Conservation (phyloP, 2,113 vertebrate genomes). For the Collichthys lucidus region DNA sequence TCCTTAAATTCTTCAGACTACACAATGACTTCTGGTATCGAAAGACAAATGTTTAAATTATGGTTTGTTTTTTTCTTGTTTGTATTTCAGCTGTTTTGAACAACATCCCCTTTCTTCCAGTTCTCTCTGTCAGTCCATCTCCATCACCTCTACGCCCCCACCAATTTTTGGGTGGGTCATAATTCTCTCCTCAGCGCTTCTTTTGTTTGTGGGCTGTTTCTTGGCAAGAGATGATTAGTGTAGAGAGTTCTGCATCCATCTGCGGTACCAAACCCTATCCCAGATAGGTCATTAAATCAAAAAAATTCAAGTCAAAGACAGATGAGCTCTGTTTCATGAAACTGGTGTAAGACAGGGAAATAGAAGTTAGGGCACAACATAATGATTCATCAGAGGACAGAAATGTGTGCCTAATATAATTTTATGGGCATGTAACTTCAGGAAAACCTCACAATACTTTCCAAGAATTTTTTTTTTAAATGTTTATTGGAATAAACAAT, state of each 20-base stretch:
- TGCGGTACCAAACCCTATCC: constrained; percentile 1
- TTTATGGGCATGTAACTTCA: background rate
- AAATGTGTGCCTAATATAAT: background rate
- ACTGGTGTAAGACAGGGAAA: background rate
- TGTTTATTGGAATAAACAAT: background rate
- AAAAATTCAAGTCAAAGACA: background rate
- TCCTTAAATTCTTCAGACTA: constrained; percentile 28
- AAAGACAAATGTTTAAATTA: background rate
- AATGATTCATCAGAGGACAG: background rate
- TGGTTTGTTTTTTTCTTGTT: constrained; percentile 27
- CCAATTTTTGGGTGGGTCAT: background rate
- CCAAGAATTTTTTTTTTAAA: too few relatives aligned
- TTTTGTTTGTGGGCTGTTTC: constrained; percentile 15
- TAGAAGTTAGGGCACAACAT: background rate
- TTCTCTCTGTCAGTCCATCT: constrained; percentile 16
- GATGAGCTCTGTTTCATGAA: background rate
- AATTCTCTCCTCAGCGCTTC: background rate
- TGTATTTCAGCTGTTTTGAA: background rate
- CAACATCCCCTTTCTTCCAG: background rate
- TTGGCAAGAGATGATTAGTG: background rate
- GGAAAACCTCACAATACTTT: background rate
- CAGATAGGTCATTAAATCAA: constrained; percentile 6
- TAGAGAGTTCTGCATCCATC: constrained; percentile 16
- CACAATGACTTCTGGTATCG: background rate
- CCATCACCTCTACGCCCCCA: constrained; percentile 17